phyloP scores from a whole-genome alignment of 1,140 invertebrate species.

The Phthorimaea operculella region DNA sequence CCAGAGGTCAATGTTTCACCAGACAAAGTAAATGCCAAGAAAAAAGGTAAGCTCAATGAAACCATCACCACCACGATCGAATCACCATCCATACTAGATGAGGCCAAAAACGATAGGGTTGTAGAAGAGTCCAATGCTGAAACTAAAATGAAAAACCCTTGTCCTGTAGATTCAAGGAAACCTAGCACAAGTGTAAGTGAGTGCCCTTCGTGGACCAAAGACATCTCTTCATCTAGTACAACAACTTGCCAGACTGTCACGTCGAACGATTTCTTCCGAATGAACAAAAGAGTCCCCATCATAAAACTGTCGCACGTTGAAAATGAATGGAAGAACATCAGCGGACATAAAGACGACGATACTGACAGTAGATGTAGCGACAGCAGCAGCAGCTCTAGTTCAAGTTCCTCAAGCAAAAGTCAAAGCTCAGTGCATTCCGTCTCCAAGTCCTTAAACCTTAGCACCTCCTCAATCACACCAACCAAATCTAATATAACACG shows the following conservation, averaged over 20 bases:
- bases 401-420: neutral
- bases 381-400: neutral
- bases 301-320: constrained; percentile 16
- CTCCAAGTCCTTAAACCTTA: constrained; percentile 20
- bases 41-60: neutral
- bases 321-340: neutral
- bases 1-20: neutral
- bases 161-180: constrained; percentile 18
- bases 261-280: constrained; percentile 34
- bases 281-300: constrained; percentile 42
- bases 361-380: constrained; percentile 2
- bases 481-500: neutral
- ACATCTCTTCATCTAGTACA: constrained; percentile 41
- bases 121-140: neutral
- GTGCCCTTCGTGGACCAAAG: constrained; percentile 44
- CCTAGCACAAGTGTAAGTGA: constrained; percentile 18
- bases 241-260: constrained; percentile 33
- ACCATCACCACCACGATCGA: neutral
- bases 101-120: neutral
- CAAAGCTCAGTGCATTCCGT: neutral
- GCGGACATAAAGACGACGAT: neutral
- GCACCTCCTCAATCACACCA: constrained; percentile 16
- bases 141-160: neutral
- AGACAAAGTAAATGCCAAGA: too few species aligned
- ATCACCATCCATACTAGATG: neutral